Percentiles rank a stretch among this genome's conserved stretches.
Evolutionary conservation across 2,888 invertebrate species (phyloP).

Genomic region (Hyposoter didymator): DNA sequence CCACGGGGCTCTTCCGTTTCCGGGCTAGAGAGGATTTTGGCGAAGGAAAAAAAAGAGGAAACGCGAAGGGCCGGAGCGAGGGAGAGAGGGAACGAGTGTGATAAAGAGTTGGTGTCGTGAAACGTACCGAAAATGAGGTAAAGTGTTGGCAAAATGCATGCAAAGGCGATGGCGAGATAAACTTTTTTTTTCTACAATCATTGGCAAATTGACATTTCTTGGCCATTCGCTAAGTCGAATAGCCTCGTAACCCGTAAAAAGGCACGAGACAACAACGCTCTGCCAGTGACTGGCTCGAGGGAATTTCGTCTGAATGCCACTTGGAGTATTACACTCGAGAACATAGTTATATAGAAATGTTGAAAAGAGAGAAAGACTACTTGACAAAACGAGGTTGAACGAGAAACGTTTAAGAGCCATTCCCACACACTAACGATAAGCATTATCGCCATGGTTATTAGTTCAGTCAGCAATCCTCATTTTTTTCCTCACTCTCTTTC

Average conservation of each 20-base stretch:
- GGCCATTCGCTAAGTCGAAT: constrained; percentile 21
- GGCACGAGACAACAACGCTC: not conserved
- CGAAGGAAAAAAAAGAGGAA: constrained; percentile 4
- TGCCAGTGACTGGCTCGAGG: not conserved
- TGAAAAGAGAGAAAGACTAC: not conserved
- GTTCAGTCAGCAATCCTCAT: constrained; percentile 4
- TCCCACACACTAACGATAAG: constrained; percentile 11
- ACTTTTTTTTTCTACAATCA: constrained; percentile 15
- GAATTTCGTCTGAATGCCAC: constrained; percentile 8
- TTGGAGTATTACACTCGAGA: constrained; percentile 18
- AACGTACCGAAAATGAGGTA: constrained; percentile 41
- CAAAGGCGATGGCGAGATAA: not conserved
- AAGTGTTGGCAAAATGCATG: constrained; percentile 24
- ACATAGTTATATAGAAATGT: not conserved
- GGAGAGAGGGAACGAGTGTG: constrained; percentile 53
- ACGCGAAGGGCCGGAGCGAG: not conserved
- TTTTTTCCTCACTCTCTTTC: not conserved
- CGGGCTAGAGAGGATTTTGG: constrained; percentile 50
- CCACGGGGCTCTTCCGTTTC: constrained; percentile 54
- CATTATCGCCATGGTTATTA: constrained; percentile 34
- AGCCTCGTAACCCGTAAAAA: not conserved
- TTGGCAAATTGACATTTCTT: constrained; percentile 19
- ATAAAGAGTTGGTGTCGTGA: constrained; percentile 59
- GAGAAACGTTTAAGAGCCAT: constrained; percentile 37
- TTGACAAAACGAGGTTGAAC: constrained; percentile 24